These are phyloP conservation scores for Orchestes rusci DNA, from an alignment of 2,888 invertebrate genomes.

Conservation along the genomic window DNA sequence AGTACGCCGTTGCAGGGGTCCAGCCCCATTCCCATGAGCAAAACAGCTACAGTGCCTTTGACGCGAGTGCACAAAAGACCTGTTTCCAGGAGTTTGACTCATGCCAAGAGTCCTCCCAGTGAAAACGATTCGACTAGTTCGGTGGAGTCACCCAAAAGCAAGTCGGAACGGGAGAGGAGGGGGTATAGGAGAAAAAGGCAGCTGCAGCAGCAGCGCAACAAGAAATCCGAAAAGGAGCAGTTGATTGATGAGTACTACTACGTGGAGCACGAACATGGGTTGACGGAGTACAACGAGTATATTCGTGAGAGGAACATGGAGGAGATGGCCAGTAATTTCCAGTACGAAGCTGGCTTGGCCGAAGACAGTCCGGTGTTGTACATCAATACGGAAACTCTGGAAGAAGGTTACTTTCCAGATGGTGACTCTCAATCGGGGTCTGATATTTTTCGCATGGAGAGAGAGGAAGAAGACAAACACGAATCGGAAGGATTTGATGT, in stretches of 20 bases:
- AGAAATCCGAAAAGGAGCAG: conserved; percentile 48
- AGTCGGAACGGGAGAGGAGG: conserved; percentile 49
- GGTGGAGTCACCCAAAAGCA: conserved; percentile 57
- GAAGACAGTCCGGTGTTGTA: conserved; percentile 31
- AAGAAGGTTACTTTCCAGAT: conserved; percentile 61
- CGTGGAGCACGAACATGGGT: conserved; percentile 36
- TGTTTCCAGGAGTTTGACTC: conserved; percentile 52
- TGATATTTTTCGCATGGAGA: conserved; percentile 44
- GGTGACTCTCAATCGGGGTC: conserved; percentile 49
- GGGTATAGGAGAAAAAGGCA: conserved; percentile 64
- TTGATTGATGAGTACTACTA: conserved; percentile 41
- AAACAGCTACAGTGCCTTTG: conserved; percentile 47
- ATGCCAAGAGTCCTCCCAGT: conserved; percentile 63
- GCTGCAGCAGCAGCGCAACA: conserved; percentile 49
- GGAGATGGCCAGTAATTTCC: conserved; percentile 38
- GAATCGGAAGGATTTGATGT: conserved; percentile 71
- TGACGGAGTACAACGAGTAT: conserved; percentile 39
- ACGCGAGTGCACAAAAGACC: conserved; percentile 44
- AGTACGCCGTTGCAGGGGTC: conserved; percentile 60
- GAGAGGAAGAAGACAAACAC: conserved; percentile 51
- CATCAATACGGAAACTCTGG: conserved; percentile 36
- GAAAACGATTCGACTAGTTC: conserved; percentile 71
- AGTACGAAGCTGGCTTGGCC: conserved; percentile 35
- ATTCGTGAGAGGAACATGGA: conserved; percentile 38
- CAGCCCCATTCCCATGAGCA: conserved; percentile 55